These are phyloP conservation scores for Eupithecia dodoneata DNA, from an alignment of 2,888 invertebrate species.

Conservation along the genomic window DNA sequence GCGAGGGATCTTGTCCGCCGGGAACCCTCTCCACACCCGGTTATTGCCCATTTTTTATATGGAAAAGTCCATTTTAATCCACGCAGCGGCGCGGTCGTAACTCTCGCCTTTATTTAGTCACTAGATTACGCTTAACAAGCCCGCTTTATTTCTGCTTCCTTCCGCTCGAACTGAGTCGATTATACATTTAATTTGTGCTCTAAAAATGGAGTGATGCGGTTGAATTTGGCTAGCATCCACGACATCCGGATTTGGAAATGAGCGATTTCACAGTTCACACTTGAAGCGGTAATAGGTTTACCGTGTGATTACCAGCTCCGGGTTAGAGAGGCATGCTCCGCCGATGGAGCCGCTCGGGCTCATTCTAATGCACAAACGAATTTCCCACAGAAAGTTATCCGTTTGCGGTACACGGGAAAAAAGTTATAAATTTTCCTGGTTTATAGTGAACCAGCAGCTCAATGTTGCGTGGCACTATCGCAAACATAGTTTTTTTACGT, in stretches of 20 bases:
- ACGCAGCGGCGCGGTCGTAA: slow-evolving; percentile 59
- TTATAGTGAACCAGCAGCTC: slow-evolving; percentile 14
- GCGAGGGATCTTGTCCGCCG: slow-evolving; percentile 59
- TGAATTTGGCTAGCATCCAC: slow-evolving; percentile 47
- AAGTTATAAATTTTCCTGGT: slow-evolving; percentile 22
- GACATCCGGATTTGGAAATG: slow-evolving; percentile 50
- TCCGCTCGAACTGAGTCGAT: slow-evolving; percentile 50
- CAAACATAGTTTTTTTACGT: slow-evolving; percentile 31
- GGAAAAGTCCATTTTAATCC: slow-evolving; percentile 71
- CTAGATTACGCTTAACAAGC: slow-evolving; percentile 66
- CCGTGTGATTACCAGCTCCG: slow-evolving; percentile 66
- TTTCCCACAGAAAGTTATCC: slow-evolving; percentile 22
- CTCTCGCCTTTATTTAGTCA: slow-evolving; percentile 71
- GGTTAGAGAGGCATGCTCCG: slow-evolving; percentile 51
- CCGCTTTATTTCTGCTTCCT: slow-evolving; percentile 53
- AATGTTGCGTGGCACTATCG: slow-evolving; percentile 21
- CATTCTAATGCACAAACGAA: slow-evolving; percentile 26
- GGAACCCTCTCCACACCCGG: slow-evolving; percentile 59
- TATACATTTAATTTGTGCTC: slow-evolving; percentile 50
- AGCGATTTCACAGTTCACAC: slow-evolving; percentile 68
- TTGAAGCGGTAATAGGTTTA: slow-evolving; percentile 63
- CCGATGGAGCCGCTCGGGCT: slow-evolving; percentile 26
- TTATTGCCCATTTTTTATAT: slow-evolving; percentile 73
- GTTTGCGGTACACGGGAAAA: slow-evolving; percentile 2
- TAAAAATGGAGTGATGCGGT: slow-evolving; percentile 46